These are phyloP conservation scores for Eretmochelys imbricata DNA, from an alignment of 2,113 vertebrate genomes.

Conservation along the genomic window DNA sequence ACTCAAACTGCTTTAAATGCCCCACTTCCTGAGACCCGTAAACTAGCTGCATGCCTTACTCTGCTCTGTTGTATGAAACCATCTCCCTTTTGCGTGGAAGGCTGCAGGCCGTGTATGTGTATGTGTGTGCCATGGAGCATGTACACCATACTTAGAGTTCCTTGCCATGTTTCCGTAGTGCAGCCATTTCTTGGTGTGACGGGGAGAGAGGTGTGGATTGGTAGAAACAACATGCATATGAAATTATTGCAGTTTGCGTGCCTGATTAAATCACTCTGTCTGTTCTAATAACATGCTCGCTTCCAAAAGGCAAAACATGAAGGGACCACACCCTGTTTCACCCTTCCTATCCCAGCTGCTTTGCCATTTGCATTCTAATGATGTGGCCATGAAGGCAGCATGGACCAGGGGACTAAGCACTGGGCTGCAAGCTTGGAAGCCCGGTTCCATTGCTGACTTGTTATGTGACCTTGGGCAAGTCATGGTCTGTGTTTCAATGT, in stretches of 20 bases:
- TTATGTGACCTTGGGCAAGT: not conserved
- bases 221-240: fast-evolving
- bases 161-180: fast-evolving
- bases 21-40: not conserved
- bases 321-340: slow-evolving; percentile 37
- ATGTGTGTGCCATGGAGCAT: not conserved
- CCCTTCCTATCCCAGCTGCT: not conserved
- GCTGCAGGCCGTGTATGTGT: not conserved
- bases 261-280: not conserved
- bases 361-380: no score
- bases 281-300: not conserved
- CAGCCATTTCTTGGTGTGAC: fast-evolving
- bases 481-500: no score
- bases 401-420: not conserved
- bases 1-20: no score
- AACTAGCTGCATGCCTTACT: not conserved
- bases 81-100: not conserved
- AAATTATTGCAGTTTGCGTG: not conserved
- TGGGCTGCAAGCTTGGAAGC: not conserved
- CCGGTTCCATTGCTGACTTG: no score
- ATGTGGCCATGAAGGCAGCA: no score
- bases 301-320: not conserved
- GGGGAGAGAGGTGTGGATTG: fast-evolving
- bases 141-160: not conserved
- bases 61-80: fast-evolving